A percentile compares a stretch with the other conserved stretches of the same genome.
Evolutionary conservation across 2,113 vertebrate species (phyloP).

Genomic region (Gymnocephalus cernua): DNA sequence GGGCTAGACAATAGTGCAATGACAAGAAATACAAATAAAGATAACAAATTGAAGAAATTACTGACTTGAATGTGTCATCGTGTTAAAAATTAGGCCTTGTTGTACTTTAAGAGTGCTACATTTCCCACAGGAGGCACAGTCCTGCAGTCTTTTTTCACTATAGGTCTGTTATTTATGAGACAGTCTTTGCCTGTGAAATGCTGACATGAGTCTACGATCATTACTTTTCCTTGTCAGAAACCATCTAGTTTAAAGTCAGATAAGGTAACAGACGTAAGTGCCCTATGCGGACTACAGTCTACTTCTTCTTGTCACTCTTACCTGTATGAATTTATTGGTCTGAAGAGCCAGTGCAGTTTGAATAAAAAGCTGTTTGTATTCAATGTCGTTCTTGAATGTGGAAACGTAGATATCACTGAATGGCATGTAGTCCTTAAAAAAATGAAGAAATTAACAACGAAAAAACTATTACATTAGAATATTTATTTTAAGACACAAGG

Average conservation of each 20-base stretch:
- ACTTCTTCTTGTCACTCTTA: slow-evolving; percentile 66
- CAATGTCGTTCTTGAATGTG: slow-evolving; percentile 93
- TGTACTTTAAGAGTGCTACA: neutral
- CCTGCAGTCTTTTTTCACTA: neutral
- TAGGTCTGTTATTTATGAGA: neutral
- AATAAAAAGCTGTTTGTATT: slow-evolving; percentile 89
- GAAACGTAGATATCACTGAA: slow-evolving; percentile 91
- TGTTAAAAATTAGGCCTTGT: neutral
- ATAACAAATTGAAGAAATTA: neutral
- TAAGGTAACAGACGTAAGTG: neutral
- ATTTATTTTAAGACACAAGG: neutral
- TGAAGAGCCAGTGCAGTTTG: slow-evolving; percentile 92
- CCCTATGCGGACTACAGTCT: neutral
- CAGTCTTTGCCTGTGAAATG: neutral
- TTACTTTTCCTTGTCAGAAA: no score
- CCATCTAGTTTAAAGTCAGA: neutral
- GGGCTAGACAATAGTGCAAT: neutral
- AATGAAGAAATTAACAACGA: neutral
- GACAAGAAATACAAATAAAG: neutral
- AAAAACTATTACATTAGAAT: neutral
- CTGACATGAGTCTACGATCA: neutral
- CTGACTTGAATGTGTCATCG: neutral
- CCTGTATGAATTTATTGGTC: slow-evolving; percentile 97
- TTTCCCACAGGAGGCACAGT: neutral
- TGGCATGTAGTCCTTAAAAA: slow-evolving; percentile 93